Conservation (phyloP, 2,888 invertebrate species). For the Sycophila texana region DNA sequence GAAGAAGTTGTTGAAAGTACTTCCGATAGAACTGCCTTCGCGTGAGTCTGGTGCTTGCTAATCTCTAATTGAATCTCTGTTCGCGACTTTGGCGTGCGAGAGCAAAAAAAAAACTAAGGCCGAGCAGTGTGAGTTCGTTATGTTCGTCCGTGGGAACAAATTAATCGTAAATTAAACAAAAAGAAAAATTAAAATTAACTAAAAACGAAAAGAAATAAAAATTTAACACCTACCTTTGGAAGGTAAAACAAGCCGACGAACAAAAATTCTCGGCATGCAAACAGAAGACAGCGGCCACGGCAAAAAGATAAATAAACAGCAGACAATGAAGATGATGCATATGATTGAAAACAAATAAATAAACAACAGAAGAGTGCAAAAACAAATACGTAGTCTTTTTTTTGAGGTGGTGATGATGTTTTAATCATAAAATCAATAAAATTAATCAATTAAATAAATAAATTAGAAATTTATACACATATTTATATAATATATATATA, state of each 20-base stretch:
- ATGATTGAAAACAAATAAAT: conserved; percentile 33
- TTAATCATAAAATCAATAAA: conserved; percentile 75
- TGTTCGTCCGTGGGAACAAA: conserved; percentile 14
- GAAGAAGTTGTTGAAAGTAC: conserved; percentile 18
- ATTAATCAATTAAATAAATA: conserved; percentile 75
- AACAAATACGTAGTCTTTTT: conserved; percentile 60
- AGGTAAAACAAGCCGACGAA: conserved; percentile 46
- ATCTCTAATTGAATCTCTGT: conserved; percentile 7
- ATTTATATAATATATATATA: conserved; percentile 63
- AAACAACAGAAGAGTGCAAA: conserved; percentile 56
- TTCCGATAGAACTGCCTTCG: conserved; percentile 4
- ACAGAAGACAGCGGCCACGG: conserved; percentile 32
- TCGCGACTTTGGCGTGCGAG: too few relatives aligned
- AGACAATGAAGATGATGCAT: conserved; percentile 2
- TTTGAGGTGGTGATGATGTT: conserved; percentile 72
- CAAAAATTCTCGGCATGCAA: conserved; percentile 47
- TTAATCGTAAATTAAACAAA: conserved; percentile 14
- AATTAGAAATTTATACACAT: conserved; percentile 74
- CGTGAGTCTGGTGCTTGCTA: conserved; percentile 13
- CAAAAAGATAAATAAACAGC: conserved; percentile 30
- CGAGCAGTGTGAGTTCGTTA: conserved; percentile 17
- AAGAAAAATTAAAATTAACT: conserved; percentile 26
- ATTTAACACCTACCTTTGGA: conserved; percentile 61
- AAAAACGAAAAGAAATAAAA: conserved; percentile 14
- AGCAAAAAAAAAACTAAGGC: too few relatives aligned